Evolutionary conservation across 2,113 vertebrate genomes (phyloP).

Genomic region (Elaphurus davidianus): DNA sequence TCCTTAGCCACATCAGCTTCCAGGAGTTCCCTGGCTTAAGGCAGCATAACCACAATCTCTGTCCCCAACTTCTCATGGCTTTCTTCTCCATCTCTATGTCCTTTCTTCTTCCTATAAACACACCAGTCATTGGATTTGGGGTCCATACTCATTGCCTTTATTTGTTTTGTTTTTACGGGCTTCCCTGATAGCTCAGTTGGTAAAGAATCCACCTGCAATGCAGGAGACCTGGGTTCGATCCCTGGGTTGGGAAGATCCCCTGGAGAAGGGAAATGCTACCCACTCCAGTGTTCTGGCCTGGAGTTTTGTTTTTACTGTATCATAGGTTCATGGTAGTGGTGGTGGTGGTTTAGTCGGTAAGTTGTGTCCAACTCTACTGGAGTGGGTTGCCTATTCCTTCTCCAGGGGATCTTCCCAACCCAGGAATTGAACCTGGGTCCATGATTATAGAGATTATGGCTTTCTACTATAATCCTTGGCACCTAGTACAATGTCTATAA

Average conservation of each 20-base stretch:
- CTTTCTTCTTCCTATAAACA: neutral
- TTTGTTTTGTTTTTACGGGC: neutral
- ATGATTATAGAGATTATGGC: neutral
- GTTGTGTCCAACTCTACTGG: accelerated
- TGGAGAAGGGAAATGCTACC: neutral
- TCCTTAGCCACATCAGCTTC: neutral
- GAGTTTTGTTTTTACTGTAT: neutral
- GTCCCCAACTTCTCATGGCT: neutral
- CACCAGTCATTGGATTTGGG: neutral
- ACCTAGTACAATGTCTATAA: neutral
- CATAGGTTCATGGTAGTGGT: neutral
- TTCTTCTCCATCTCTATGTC: neutral
- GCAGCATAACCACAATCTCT: neutral
- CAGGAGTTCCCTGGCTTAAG: neutral
- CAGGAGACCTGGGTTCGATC: neutral
- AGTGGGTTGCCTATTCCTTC: neutral
- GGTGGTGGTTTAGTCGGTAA: neutral
- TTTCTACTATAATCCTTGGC: neutral
- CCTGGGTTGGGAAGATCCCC: neutral
- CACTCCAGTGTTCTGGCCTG: neutral
- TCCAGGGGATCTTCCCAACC: neutral
- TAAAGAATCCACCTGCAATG: neutral
- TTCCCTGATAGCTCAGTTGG: neutral
- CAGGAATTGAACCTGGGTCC: neutral
- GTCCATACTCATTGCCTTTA: neutral